Percentiles rank a stretch among this genome's conserved stretches.
phyloP scores from a whole-genome alignment of 1,140 invertebrate species.

The Lordiphosa clarofinis region DNA sequence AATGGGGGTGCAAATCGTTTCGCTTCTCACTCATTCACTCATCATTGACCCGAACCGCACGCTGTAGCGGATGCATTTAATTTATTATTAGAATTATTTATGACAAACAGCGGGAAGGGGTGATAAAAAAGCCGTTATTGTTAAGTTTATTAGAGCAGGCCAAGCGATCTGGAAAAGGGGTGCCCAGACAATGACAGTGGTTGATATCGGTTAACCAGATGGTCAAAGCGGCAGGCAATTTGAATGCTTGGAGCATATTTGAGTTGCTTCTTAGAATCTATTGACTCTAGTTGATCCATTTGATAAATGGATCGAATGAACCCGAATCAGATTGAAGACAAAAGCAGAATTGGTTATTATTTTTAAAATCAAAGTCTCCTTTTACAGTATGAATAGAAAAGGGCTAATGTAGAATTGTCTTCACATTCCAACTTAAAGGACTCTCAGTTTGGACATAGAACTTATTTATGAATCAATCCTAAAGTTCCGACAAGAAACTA shows the following conservation, averaged over 20 bases:
- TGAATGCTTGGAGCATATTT: neutral
- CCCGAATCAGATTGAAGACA: too few species aligned
- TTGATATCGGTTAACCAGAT: constrained; percentile 15
- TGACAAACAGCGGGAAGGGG: constrained; percentile 48
- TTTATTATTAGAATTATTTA: constrained; percentile 79
- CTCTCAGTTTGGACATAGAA: too few species aligned
- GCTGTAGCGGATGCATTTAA: constrained; percentile 78
- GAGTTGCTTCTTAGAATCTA: too few species aligned
- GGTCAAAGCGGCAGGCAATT: constrained; percentile 4
- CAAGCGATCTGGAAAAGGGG: constrained; percentile 46
- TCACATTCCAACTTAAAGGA: too few species aligned
- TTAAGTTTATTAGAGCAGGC: constrained; percentile 70
- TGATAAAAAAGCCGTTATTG: constrained; percentile 76
- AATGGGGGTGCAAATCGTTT: constrained; percentile 75
- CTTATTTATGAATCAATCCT: too few species aligned
- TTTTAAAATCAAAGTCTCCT: too few species aligned
- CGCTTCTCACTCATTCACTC: constrained; percentile 48
- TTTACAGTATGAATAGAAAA: too few species aligned
- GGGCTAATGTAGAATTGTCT: too few species aligned
- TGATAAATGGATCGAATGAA: too few species aligned
- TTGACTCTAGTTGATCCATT: too few species aligned
- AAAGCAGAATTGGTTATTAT: too few species aligned
- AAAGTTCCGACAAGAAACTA: too few species aligned
- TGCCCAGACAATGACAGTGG: constrained; percentile 44
- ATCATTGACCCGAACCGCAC: constrained; percentile 45